Conservation (phyloP, 1,140 invertebrate genomes). For the Leptinotarsa defecta region DNA sequence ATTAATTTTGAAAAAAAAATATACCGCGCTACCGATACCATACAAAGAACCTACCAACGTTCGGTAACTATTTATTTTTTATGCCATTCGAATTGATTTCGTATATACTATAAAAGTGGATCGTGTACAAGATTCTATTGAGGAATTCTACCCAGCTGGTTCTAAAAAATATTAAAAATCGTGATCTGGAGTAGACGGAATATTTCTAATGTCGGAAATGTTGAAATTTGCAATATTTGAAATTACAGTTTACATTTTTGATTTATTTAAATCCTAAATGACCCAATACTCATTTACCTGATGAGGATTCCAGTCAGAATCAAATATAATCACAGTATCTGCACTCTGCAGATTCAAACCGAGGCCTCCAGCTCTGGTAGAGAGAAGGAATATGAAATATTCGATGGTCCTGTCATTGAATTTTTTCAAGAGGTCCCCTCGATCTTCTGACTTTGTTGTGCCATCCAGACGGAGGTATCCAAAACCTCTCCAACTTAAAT, state of each 20-base stretch:
- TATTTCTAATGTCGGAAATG: not conserved
- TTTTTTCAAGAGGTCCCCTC: slow-evolving; percentile 88
- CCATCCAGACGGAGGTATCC: slow-evolving; percentile 83
- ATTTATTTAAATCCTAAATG: no score
- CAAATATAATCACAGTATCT: slow-evolving; percentile 98
- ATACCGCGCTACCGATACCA: no score
- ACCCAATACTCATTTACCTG: slow-evolving; percentile 65
- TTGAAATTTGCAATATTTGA: no score
- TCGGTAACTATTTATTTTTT: no score
- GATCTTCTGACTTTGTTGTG: slow-evolving; percentile 96
- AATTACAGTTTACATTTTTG: not conserved
- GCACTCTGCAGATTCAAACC: slow-evolving; percentile 98
- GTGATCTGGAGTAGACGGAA: no score
- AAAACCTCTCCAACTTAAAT: slow-evolving; percentile 86
- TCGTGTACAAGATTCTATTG: no score
- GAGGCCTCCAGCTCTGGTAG: slow-evolving; percentile 94
- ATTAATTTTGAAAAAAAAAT: no score
- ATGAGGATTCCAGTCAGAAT: slow-evolving; percentile 99
- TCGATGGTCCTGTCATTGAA: slow-evolving; percentile 92
- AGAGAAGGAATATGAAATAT: slow-evolving; percentile 95
- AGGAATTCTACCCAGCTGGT: no score
- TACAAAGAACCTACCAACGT: no score
- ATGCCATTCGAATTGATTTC: no score
- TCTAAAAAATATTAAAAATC: no score
- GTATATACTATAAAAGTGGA: no score